Conservation (phyloP, 1,140 invertebrate genomes). For the Drosophila leontia region DNA sequence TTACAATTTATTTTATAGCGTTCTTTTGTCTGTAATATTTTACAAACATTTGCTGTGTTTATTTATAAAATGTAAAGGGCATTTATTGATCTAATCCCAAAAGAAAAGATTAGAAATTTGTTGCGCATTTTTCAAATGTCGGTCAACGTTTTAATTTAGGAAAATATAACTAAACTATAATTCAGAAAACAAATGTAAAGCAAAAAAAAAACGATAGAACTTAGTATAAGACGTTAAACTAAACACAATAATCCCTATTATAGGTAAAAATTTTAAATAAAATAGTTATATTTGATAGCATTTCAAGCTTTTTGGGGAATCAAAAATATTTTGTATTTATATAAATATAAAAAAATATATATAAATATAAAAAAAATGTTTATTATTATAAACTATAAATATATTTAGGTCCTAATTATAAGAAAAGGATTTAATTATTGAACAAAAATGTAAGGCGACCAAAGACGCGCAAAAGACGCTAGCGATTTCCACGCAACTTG, state of each 20-base stretch:
- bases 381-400: no score
- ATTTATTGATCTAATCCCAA: background rate
- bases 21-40: background rate
- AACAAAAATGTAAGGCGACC: background rate
- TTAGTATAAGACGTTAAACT: no score
- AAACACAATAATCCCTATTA: no score
- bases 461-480: background rate
- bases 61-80: rapidly evolving
- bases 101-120: background rate
- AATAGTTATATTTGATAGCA: no score
- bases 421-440: no score
- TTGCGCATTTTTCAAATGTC: background rate
- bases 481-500: background rate
- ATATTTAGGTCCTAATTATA: no score
- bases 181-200: background rate
- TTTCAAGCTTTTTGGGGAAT: no score
- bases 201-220: no score
- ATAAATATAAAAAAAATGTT: no score
- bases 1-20: background rate
- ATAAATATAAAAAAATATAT: no score
- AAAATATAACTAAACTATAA: background rate
- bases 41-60: background rate
- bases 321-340: no score
- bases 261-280: no score
- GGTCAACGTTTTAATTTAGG: background rate